phyloP scores from a whole-genome alignment of 2,113 vertebrate genomes.

The Camelus dromedarius region DNA sequence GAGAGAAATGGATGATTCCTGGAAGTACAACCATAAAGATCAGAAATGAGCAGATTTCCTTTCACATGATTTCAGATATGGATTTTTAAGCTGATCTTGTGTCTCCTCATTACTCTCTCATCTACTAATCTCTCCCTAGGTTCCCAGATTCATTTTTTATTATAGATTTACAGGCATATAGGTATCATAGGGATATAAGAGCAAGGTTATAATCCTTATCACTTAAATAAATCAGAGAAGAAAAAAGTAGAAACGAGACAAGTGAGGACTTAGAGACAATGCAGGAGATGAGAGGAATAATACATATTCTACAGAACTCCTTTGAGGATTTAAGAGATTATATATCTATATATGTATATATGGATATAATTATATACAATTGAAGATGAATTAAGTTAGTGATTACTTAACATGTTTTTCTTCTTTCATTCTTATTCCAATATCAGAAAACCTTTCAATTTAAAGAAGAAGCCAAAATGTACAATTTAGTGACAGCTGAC shows the following conservation, averaged over 20 bases:
- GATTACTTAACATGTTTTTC: neutral
- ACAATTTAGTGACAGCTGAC: neutral
- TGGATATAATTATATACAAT: neutral
- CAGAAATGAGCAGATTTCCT: neutral
- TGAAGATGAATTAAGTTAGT: slow-evolving; percentile 33
- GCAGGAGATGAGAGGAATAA: neutral
- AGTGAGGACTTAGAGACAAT: neutral
- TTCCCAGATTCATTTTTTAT: neutral
- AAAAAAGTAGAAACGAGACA: neutral
- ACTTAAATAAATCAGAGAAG: neutral
- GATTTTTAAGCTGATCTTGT: neutral
- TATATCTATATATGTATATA: neutral
- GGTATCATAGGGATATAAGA: neutral
- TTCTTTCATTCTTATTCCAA: neutral
- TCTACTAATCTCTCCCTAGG: neutral
- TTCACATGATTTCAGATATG: neutral
- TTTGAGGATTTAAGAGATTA: neutral
- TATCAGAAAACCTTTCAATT: neutral
- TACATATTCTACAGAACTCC: neutral
- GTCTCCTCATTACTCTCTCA: neutral
- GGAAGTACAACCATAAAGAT: neutral
- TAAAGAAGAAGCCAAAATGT: slow-evolving; percentile 25
- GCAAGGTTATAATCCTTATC: neutral
- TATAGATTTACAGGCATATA: neutral
- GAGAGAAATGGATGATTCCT: neutral